Evolutionary conservation across 2,888 invertebrate genomes (phyloP), one percentile per base, ranked within the genome.

Genomic region (Laspeyria flexula): DNA sequence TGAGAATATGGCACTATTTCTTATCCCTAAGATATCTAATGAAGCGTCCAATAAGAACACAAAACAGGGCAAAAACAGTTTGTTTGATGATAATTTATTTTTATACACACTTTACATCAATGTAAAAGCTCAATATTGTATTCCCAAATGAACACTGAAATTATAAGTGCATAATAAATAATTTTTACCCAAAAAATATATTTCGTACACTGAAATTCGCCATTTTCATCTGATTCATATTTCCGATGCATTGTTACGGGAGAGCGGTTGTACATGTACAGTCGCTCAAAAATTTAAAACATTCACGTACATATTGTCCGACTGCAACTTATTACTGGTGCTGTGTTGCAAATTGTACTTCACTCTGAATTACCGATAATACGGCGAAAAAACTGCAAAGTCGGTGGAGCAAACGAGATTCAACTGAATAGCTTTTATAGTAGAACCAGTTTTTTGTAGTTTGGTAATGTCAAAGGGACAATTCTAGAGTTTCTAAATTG

Each of bases 331-430:
- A 60, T 60, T 67, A 57, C 40, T 18, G 43, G 15, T 16, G 33
- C 53, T 35, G 33, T 53, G 63, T 55, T 57, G 64, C 55, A 57
- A 67, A 71, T 67, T 71, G 49, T 38, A 58, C 58, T 52, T 49
- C 55, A 46, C 41, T 30, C 48, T 47, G 60, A 59, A 62, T 52
- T 53, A 43, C 41, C 40, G 55, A 62, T 62, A 60, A 47, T 40
- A 47, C 42, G 12, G 25, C 12, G 27, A 43, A 53, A 67, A 70
- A 67, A 67, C 25, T 41, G 55, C 65, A 53, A 56, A 44, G 57
- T 60, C 43, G 30, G 23, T 43, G 27, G 43, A 39, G 15, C 33
- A 35, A 27, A 11, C 23, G 25, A 7, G 15, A 1, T 40, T 35
- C 0, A 1, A 25, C 21, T 53, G 43, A 43, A 0, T 10, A 35